Base-by-base conservation (phyloP, 64 coral and sea anemone genomes). In the Porites australiensis region DNA sequence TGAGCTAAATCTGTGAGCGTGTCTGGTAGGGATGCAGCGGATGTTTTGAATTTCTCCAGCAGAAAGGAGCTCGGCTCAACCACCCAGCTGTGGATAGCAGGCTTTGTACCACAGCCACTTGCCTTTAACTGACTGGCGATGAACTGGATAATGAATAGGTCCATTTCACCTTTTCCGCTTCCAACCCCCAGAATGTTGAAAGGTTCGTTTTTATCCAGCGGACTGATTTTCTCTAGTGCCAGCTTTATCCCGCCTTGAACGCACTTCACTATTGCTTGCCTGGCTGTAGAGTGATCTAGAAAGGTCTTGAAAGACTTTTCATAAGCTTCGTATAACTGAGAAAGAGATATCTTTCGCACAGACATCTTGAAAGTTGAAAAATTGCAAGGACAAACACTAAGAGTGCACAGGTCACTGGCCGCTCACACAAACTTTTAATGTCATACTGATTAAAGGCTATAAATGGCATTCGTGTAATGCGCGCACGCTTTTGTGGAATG, bases 11-110 rank as follows among this genome's bases (percentile, higher is more conserved):
- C 77, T 80, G 52, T 80, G 3, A 80, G 77, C 12, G 77, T 58
- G n/a, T 21, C 43, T 27, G 77, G 77, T 23, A 80, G 20, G 20
- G 16, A 61, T 44, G 77, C 53, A 16, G 21, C 77, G 43, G 77
- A 80, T 80, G n/a, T 21, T 80, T 80, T 80, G 13, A 80, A 80
- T 44, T 80, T 80, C 9, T 80, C 77, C 52, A 80, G 61, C 13
- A 80, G 77, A 80, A 80, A 80, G 11, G 77, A 80, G 55, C 77
- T 80, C 10, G 77, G 77, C n/a, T 80, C 77, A 23, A 80, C 77
- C n/a, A 27, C 77, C 6, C 59, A 58, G 21, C 77, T 80, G 43
- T 80, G 77, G 44, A 80, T 80, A 7, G 77, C 4, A 27, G 77
- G 77, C 21, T 80, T 80, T 59, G 2, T 11, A 37, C 61, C 54